A percentile compares a stretch with the other conserved stretches of the same genome.
These are phyloP conservation scores for Hyla sarda DNA, from an alignment of 2,113 vertebrate species.

Conservation along the genomic window DNA sequence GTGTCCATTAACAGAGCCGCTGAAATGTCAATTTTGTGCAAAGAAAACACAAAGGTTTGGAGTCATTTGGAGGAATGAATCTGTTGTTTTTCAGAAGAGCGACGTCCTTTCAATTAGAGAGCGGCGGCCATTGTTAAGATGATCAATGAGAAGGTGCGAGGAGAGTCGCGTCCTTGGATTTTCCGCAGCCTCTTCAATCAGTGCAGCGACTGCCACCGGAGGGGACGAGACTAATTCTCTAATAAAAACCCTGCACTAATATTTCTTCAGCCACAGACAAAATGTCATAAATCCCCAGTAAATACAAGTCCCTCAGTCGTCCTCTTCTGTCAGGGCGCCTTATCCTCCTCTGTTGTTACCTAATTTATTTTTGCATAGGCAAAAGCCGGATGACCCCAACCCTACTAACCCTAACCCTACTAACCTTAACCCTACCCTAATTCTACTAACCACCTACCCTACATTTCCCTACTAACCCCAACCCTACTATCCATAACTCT, in stretches of 20 bases:
- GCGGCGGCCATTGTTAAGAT: not conserved
- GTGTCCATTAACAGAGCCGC: not conserved
- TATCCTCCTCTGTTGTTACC: not conserved
- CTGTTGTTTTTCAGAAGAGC: not conserved
- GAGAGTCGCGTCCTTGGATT: not conserved
- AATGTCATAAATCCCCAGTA: not conserved
- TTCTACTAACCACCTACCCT: too few relatives aligned
- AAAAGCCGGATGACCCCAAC: too few relatives aligned
- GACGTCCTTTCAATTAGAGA: not conserved
- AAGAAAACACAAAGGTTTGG: not conserved
- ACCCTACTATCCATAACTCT: too few relatives aligned
- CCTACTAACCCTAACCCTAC: too few relatives aligned
- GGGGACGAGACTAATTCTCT: not conserved
- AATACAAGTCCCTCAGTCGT: not conserved
- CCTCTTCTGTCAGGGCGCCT: not conserved
- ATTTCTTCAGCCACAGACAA: not conserved
- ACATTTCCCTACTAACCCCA: too few relatives aligned
- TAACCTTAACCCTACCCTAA: too few relatives aligned
- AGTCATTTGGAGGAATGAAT: not conserved
- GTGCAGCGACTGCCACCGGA: not conserved
- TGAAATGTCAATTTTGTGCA: constrained; percentile 18
- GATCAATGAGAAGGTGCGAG: not conserved
- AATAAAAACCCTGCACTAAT: not conserved
- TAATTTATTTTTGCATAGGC: not conserved
- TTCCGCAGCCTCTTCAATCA: not conserved